Base-by-base conservation (phyloP, 2,888 invertebrate species). In the Andrena flavipes region DNA sequence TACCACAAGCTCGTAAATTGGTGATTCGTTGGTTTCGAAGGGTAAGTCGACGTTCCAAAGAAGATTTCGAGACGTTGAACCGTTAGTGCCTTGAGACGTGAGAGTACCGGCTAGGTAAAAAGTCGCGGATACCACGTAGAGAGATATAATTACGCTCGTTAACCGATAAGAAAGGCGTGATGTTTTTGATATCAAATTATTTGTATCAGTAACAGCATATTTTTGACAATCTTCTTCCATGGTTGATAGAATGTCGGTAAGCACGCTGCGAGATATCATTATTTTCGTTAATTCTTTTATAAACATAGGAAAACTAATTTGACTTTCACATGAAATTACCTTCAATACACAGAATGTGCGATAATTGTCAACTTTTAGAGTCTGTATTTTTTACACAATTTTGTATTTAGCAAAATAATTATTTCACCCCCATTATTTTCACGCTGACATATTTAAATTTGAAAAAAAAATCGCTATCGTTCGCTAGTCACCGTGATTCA, bases 141-240 rank as follows among this genome's bases (percentile, higher is more conserved):
- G 5, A 48, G 30, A 30, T 7, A 84, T 51, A 20, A 86, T 56
- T 13, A 26, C 51, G 29, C 48, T 79, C 16, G 87, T 81, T 33
- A 78, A 73, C 26, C 73, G 65, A 59, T 68, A 49, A 49, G 78
- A 86, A 42, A 76, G 26, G 20, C 26, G n/a, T 2, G 73, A 71
- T 5, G 26, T 59, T 5, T 56, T 65, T 7, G 56, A 35, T 70
- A 86, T 73, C 26, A 76, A 3, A 8, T 71, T 70, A 13, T 62
- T 67, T 16, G 29, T 78, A 7, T 42, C 74, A 2, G 8, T 29
- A 42, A 29, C 33, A 3, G 59, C 56, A 26, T 74, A 72, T 10
- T 87, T 72, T 3, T 51, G 29, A 65, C 86, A 79, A 2, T 86
- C 86, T 60, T 68, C 33, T 10, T 69, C 70, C 71, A 85, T 86